phyloP scores from a whole-genome alignment of 2,888 invertebrate genomes.

The Yponomeuta sedellus region DNA sequence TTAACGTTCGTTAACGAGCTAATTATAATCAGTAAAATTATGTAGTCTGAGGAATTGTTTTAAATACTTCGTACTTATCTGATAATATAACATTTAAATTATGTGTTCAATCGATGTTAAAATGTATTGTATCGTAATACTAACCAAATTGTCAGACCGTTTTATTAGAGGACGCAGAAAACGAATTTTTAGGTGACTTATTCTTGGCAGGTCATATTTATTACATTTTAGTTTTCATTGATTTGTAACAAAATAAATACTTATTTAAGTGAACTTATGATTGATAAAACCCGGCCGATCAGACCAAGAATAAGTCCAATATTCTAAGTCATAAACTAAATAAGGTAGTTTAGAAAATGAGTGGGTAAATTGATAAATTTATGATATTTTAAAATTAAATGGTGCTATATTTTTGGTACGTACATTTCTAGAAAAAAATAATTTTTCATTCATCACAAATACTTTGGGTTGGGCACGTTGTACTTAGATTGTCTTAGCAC shows the following conservation, averaged over 20 bases:
- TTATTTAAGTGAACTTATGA: neutral
- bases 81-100: neutral
- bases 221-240: neutral
- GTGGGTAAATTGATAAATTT: slow-evolving; percentile 1
- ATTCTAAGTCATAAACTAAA: slow-evolving; percentile 3
- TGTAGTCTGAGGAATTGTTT: too few species aligned
- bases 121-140: slow-evolving; percentile 10
- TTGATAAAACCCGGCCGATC: neutral
- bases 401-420: neutral
- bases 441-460: neutral
- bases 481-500: neutral
- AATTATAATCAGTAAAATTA: too few species aligned
- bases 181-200: neutral
- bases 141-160: slow-evolving; percentile 16
- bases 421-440: neutral
- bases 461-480: slow-evolving; percentile 1
- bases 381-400: neutral
- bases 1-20: too few species aligned
- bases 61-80: neutral
- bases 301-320: slow-evolving; percentile 4
- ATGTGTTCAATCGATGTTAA: neutral
- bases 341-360: neutral
- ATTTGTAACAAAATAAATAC: too few species aligned
- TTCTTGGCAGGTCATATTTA: slow-evolving; percentile 3
- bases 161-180: slow-evolving; percentile 41